A percentile compares a stretch with the other conserved stretches of the same genome.
phyloP scores from a whole-genome alignment of 2,888 invertebrate species.

The Drosophila vallismaia region DNA sequence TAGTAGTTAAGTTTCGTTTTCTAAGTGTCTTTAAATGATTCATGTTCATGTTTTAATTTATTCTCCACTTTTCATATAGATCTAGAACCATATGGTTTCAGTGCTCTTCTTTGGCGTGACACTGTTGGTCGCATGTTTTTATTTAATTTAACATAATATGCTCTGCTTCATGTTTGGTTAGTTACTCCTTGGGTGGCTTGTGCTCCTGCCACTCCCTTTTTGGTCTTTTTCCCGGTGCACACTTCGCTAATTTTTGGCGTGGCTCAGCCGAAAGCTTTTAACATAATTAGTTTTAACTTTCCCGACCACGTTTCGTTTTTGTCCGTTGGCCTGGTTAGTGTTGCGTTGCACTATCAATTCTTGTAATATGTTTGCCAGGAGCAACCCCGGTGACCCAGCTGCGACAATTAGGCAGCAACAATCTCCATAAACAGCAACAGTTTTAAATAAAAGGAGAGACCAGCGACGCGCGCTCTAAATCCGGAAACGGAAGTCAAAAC shows the following conservation, averaged over 20 bases:
- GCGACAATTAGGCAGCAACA: constrained; percentile 34
- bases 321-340: constrained; percentile 81
- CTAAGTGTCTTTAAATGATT: no score
- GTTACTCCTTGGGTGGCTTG: constrained; percentile 31
- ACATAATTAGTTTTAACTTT: constrained; percentile 83
- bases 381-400: constrained; percentile 8
- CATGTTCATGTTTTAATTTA: neutral
- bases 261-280: constrained; percentile 80
- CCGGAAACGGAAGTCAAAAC: constrained; percentile 56
- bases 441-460: constrained; percentile 37
- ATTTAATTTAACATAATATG: constrained; percentile 69
- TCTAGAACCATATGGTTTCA: neutral
- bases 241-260: constrained; percentile 62
- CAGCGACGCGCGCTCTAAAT: neutral
- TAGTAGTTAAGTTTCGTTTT: no score
- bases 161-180: constrained; percentile 59
- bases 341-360: constrained; percentile 72
- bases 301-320: constrained; percentile 83
- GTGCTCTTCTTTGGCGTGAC: constrained; percentile 14
- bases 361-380: constrained; percentile 36
- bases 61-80: neutral
- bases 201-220: constrained; percentile 31
- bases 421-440: constrained; percentile 33
- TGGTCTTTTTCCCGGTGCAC: constrained; percentile 13
- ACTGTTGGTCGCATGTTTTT: constrained; percentile 60